Evolutionary conservation across 2,113 vertebrate species (phyloP).

Genomic region (Hucho hucho): DNA sequence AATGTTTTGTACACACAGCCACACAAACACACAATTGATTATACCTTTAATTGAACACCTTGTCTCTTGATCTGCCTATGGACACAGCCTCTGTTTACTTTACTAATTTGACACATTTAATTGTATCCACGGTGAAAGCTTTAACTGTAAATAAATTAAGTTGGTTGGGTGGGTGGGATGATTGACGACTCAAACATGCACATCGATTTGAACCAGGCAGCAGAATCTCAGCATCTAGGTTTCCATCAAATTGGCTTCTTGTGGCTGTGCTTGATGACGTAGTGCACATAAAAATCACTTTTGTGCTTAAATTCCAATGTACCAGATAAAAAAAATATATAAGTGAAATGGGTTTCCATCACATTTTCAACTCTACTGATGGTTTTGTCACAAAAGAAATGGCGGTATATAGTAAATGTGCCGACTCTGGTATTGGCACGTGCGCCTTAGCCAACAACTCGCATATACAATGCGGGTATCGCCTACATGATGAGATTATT

Average conservation of each 20-base stretch:
- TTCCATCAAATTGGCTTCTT: not conserved
- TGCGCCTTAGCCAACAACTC: too few relatives aligned
- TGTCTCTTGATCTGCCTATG: not conserved
- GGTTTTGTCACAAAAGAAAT: too few relatives aligned
- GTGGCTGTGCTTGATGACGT: too few relatives aligned
- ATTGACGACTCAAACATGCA: not conserved
- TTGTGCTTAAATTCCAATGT: too few relatives aligned
- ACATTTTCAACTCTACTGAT: too few relatives aligned
- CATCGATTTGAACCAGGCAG: not conserved
- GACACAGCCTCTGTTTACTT: not conserved
- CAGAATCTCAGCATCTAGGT: not conserved
- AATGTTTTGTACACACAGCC: not conserved
- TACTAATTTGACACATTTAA: not conserved
- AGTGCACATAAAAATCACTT: too few relatives aligned
- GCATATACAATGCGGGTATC: too few relatives aligned
- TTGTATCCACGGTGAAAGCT: not conserved
- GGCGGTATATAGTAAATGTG: too few relatives aligned
- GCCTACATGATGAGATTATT: too few relatives aligned
- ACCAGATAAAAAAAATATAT: too few relatives aligned
- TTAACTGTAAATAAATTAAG: not conserved
- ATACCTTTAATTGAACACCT: constrained; percentile 25
- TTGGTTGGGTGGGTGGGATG: not conserved
- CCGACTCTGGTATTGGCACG: too few relatives aligned
- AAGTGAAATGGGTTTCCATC: too few relatives aligned
- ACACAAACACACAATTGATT: constrained; percentile 19